Evolutionary conservation across 1,140 invertebrate species (phyloP).

Genomic region (Eumeta japonica): DNA sequence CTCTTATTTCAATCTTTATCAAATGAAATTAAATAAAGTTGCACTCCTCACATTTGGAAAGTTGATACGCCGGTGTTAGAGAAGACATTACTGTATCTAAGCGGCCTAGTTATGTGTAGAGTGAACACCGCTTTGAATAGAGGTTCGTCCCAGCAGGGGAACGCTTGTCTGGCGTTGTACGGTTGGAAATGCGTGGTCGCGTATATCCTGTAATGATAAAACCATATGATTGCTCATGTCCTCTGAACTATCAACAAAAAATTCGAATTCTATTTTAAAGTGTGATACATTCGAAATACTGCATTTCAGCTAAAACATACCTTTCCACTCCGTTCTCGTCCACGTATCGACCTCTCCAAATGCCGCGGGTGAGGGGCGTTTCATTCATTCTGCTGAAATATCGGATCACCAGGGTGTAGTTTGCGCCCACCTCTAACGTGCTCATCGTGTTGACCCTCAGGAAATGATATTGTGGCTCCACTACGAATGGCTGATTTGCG

Average conservation of each 20-base stretch:
- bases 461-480: constrained; percentile 36
- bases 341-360: constrained; percentile 40
- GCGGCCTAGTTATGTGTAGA: constrained; percentile 52
- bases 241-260: too few species aligned
- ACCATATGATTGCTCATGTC: too few species aligned
- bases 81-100: constrained; percentile 23
- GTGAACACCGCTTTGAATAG: constrained; percentile 69
- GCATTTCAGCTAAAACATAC: too few species aligned
- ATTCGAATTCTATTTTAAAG: too few species aligned
- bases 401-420: constrained; percentile 31
- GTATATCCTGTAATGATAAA: too few species aligned
- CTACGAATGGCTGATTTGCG: constrained; percentile 11
- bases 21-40: constrained; percentile 23
- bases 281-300: too few species aligned
- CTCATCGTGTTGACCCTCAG: constrained; percentile 28
- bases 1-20: constrained; percentile 14
- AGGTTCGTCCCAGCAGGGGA: constrained; percentile 81
- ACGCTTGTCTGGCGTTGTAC: constrained; percentile 67
- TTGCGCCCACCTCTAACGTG: constrained; percentile 16
- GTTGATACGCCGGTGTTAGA: too few species aligned
- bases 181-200: constrained; percentile 74
- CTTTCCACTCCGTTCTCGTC: constrained; percentile 34
- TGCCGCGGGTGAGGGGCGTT: constrained; percentile 44
- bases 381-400: constrained; percentile 43
- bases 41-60: too few species aligned